A percentile compares a stretch with the other conserved stretches of the same genome.
phyloP scores from a whole-genome alignment of 1,140 invertebrate genomes.

The Trichonephila clavata region DNA sequence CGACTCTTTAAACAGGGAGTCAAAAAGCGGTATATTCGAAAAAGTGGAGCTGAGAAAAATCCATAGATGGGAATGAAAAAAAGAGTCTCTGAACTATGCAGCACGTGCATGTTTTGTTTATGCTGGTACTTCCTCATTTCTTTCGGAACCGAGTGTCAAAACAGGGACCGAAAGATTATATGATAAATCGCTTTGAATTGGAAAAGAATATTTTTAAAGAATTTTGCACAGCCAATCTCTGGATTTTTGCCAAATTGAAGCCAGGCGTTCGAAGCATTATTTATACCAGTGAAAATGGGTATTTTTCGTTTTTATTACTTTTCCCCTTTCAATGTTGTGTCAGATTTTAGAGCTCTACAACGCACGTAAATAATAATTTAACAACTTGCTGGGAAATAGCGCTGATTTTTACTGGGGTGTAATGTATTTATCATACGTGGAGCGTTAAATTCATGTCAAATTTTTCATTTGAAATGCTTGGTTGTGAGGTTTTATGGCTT shows the following conservation, averaged over 20 bases:
- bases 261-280: constrained; percentile 48
- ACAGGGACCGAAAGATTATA: constrained; percentile 63
- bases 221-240: constrained; percentile 10
- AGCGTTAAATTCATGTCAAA: neutral
- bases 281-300: constrained; percentile 28
- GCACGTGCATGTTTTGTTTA: constrained; percentile 69
- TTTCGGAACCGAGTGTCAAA: constrained; percentile 63
- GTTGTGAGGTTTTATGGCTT: too few species aligned
- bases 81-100: neutral
- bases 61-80: constrained; percentile 62
- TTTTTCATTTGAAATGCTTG: neutral
- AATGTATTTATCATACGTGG: neutral
- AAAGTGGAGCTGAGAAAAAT: constrained; percentile 22
- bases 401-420: neutral
- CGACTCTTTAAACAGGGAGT: constrained; percentile 58
- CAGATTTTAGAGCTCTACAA: neutral
- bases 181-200: constrained; percentile 70
- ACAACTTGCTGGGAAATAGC: neutral
- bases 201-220: constrained; percentile 73
- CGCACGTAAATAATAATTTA: constrained; percentile 40
- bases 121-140: constrained; percentile 20
- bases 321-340: neutral
- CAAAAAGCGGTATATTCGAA: constrained; percentile 56
- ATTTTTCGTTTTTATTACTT: neutral
- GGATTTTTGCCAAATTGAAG: constrained; percentile 54